A percentile compares a stretch with the other conserved stretches of the same genome.
These are phyloP conservation scores for Enteromius argenteus DNA, from an alignment of 2,797 vertebrate genomes.

Conservation along the genomic window DNA sequence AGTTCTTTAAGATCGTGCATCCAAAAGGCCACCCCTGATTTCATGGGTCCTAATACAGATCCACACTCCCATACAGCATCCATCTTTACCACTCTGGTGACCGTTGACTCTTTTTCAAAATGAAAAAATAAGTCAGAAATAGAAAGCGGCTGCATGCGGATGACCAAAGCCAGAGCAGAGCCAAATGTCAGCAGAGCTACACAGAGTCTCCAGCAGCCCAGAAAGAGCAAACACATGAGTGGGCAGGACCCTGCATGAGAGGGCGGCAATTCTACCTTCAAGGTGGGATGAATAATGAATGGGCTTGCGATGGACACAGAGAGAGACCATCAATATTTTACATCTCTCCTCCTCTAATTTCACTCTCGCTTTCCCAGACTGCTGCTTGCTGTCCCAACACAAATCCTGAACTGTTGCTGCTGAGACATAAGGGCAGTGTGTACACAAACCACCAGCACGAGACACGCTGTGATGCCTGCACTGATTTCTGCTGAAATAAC, in stretches of 20 bases:
- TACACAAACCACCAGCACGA: constrained; percentile 36
- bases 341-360: constrained; percentile 89
- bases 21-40: constrained; percentile 32
- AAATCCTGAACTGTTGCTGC: constrained; percentile 66
- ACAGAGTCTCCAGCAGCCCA: constrained; percentile 62
- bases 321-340: constrained; percentile 95
- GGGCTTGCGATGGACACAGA: constrained; percentile 83
- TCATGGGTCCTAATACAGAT: constrained; percentile 45
- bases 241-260: constrained; percentile 77
- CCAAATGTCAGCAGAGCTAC: constrained; percentile 67
- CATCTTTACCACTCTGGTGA: constrained; percentile 12
- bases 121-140: constrained; percentile 52
- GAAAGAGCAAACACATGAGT: constrained; percentile 71
- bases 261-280: constrained; percentile 85
- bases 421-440: constrained; percentile 47
- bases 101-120: constrained; percentile 50
- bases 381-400: constrained; percentile 67
- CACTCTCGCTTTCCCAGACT: constrained; percentile 76
- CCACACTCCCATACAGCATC: constrained; percentile 29
- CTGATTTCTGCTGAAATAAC: constrained; percentile 38
- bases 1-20: constrained; percentile 32
- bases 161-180: constrained; percentile 56
- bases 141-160: constrained; percentile 52
- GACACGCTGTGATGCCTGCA: not conserved
- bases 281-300: constrained; percentile 96